A percentile compares a stretch with the other conserved stretches of the same genome.
Evolutionary conservation across 2,113 vertebrate genomes (phyloP).

Genomic region (Varanus salvator): DNA sequence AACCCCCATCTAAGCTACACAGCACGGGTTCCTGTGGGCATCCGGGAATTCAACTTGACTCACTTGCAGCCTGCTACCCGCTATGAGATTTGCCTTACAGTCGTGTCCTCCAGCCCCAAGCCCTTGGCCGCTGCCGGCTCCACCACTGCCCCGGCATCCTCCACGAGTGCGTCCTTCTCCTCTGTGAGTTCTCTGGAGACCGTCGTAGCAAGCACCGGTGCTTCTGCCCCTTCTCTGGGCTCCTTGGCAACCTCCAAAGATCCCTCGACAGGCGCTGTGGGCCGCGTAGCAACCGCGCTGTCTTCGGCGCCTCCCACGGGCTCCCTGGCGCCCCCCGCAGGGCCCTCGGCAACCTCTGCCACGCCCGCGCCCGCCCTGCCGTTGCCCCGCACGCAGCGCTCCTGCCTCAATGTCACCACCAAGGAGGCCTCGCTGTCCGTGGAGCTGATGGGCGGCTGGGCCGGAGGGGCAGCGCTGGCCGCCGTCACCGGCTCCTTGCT

Average conservation of each 20-base stretch:
- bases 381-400: constrained; percentile 69
- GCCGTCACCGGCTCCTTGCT: constrained; percentile 83
- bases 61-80: constrained; percentile 82
- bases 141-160: background rate
- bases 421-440: constrained; percentile 78
- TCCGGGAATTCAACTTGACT: constrained; percentile 85
- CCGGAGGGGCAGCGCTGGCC: constrained; percentile 78
- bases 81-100: constrained; percentile 82
- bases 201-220: background rate
- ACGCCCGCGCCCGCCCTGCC: constrained; percentile 34
- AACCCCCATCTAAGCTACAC: constrained; percentile 85
- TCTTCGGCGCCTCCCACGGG: background rate
- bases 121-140: background rate
- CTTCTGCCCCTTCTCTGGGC: background rate
- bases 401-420: constrained; percentile 84
- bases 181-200: background rate
- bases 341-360: background rate
- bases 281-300: background rate
- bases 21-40: constrained; percentile 79
- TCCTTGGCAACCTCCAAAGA: background rate
- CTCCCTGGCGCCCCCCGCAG: background rate
- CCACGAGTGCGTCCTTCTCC: constrained; percentile 28
- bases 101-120: constrained; percentile 44
- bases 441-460: constrained; percentile 74
- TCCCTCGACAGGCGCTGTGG: background rate